Evolutionary conservation across 2,888 invertebrate genomes (phyloP).

Genomic region (Spilosoma lubricipeda): DNA sequence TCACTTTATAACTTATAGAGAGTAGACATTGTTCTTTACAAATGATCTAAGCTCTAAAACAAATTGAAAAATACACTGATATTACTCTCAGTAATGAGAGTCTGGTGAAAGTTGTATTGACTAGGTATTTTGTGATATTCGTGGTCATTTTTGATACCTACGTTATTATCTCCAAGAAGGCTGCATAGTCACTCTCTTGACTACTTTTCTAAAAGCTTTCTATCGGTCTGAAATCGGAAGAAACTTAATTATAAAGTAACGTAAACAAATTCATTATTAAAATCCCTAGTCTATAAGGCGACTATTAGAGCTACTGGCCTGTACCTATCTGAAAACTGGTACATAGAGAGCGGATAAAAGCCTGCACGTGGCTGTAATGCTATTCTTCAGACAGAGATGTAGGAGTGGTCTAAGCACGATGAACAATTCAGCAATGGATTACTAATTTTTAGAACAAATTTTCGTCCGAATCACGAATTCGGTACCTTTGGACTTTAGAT

Average conservation of each 20-base stretch:
- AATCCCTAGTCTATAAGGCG: neutral
- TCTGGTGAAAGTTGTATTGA: constrained; percentile 4
- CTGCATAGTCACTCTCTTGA: neutral
- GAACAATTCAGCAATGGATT: neutral
- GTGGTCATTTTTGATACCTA: neutral
- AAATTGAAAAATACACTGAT: neutral
- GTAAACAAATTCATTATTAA: neutral
- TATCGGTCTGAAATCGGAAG: no score
- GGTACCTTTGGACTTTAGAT: no score
- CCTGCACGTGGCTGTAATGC: no score
- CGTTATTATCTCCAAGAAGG: neutral
- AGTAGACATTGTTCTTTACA: neutral
- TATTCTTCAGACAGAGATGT: no score
- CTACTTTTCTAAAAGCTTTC: neutral
- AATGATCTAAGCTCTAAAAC: neutral
- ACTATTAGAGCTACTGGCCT: no score
- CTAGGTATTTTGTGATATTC: neutral
- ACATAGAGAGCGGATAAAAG: no score
- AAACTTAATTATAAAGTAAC: no score
- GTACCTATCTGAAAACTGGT: no score
- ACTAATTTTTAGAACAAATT: neutral
- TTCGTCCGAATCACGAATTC: no score
- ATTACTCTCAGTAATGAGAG: constrained; percentile 3
- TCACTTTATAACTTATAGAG: neutral
- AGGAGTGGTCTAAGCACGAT: no score